Evolutionary conservation across 2,113 vertebrate genomes (phyloP).

Genomic region (Stigmatopora nigra): DNA sequence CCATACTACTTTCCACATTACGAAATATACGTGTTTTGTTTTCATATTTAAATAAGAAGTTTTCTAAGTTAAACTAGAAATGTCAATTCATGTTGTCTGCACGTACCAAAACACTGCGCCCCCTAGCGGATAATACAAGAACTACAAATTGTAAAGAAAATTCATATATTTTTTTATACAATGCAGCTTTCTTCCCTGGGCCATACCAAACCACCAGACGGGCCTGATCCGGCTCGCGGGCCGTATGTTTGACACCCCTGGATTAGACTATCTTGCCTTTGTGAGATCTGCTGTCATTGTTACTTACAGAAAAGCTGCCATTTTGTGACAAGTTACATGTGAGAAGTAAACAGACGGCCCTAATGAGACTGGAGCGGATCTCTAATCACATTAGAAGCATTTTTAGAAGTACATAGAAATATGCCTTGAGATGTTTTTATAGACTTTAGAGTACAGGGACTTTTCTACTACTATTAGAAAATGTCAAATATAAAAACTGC

Average conservation of each 20-base stretch:
- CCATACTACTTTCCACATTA: too few relatives aligned
- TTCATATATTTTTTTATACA: too few relatives aligned
- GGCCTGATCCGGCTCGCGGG: too few relatives aligned
- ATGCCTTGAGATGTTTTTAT: not conserved
- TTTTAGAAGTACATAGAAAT: not conserved
- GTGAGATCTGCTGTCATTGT: slow-evolving; percentile 2
- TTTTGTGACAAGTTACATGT: not conserved
- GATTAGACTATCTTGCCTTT: not conserved
- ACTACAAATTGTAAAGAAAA: too few relatives aligned
- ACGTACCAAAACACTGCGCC: too few relatives aligned
- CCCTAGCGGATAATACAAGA: too few relatives aligned
- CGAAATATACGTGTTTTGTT: not conserved
- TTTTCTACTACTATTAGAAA: not conserved
- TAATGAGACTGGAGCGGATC: not conserved
- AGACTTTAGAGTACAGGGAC: not conserved
- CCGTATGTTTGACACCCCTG: too few relatives aligned
- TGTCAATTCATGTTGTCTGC: too few relatives aligned
- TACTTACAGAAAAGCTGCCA: not conserved
- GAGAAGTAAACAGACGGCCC: not conserved
- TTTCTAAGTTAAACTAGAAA: too few relatives aligned
- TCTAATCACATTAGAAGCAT: not conserved
- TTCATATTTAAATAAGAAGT: not conserved
- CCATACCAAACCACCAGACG: too few relatives aligned
- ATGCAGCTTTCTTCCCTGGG: too few relatives aligned
- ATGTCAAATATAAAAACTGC: not conserved